Evolutionary conservation across 2,888 invertebrate species (phyloP).

Genomic region (Hartigia nigra): DNA sequence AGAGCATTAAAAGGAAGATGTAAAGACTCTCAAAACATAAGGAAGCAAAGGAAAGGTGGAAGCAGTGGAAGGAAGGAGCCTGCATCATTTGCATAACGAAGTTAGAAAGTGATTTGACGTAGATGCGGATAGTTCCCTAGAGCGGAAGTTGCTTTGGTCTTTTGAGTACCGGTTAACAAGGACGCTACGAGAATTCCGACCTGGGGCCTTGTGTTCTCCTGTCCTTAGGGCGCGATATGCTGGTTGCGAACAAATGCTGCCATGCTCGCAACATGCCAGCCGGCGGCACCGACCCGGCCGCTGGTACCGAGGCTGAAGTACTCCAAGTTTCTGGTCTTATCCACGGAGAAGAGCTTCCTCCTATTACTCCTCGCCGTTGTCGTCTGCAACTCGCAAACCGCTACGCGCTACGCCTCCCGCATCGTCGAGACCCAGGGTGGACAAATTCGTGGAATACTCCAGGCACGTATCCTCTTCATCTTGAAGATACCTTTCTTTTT

Average conservation of each 20-base stretch:
- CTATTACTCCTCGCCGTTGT: conserved; percentile 36
- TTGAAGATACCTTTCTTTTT: background rate
- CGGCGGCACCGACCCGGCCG: conserved; percentile 58
- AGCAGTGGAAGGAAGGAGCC: background rate
- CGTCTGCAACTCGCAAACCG: conserved; percentile 56
- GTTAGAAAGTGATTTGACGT: conserved; percentile 36
- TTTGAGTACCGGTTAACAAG: background rate
- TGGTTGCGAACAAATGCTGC: conserved; percentile 63
- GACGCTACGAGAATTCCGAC: background rate
- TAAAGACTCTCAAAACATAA: background rate
- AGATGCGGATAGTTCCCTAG: background rate
- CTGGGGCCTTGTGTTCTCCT: conserved; percentile 16
- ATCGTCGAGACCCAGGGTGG: conserved; percentile 80
- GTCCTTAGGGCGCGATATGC: conserved; percentile 44
- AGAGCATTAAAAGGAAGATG: conserved; percentile 6
- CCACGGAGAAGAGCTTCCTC: conserved; percentile 14
- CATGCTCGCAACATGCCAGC: conserved; percentile 63
- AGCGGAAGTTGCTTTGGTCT: background rate
- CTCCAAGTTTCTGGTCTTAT: conserved; percentile 12
- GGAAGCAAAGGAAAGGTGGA: background rate
- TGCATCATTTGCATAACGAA: conserved; percentile 38
- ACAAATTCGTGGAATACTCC: conserved; percentile 61
- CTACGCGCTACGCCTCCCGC: conserved; percentile 80
- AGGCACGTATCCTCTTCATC: conserved; percentile 43
- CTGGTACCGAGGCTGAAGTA: conserved; percentile 46